Base-by-base conservation (phyloP, 2,113 vertebrate genomes). In the Callopanchax toddi region DNA sequence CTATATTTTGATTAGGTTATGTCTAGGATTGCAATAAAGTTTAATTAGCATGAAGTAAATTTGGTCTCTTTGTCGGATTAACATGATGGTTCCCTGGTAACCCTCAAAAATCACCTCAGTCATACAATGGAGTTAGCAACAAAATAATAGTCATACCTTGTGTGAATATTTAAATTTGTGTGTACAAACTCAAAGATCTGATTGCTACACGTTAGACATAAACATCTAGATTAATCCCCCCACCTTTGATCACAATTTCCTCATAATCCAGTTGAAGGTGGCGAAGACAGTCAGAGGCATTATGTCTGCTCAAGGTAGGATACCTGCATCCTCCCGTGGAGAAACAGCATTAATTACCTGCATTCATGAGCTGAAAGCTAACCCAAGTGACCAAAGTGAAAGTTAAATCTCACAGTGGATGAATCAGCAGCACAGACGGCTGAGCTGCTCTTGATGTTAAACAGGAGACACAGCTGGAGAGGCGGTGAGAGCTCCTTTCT, bases 201-300 rank as follows among this genome's bases (percentile, higher is more conserved):
- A n/a, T n/a, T n/a, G 67, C 51, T 65, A 54, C 21, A 11, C 42
- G 22, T 56, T 73, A 74, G 69, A 67, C 45, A 58, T 26, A 51
- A 68, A 78, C 6, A 23, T 81, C 82, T 70, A 63, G 44, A 23
- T 82, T 81, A 88, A 85, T 85, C 75, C 68, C 26, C 44, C 43
- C 60, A 74, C 73, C 85, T 89, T 87, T 89, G 83, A 86, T 89
- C 82, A 67, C 51, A 78, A 80, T 79, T 81, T 85, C 70, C 57
- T 78, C 76, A 69, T 80, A 83, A 85, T 85, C 83, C 66, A 11
- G 59, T 74, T 74, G 74, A 70, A 80, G 72, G 74, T 72, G 62
- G 64, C 32, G 62, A 78, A 69, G 71, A 73, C 59, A 67, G 76
- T 79, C 77, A 54, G 62, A 49, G 73, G 81, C 71, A 60, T 78